A percentile compares a stretch with the other conserved stretches of the same genome.
Conservation (phyloP, 2,113 vertebrate genomes). For the Prunella himalayana region DNA sequence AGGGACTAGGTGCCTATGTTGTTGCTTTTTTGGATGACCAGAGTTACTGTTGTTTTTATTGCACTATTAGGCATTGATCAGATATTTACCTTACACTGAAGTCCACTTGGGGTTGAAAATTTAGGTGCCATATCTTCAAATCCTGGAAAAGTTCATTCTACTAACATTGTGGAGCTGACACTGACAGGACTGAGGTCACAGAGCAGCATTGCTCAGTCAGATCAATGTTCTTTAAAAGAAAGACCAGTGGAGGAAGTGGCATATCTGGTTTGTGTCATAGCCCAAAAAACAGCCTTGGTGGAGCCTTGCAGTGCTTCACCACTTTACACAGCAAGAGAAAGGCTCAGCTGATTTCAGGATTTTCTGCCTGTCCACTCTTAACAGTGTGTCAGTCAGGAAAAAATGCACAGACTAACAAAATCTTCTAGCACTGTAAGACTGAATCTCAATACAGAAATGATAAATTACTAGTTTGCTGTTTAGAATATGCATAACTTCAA, state of each 20-base stretch:
- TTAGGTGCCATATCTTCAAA: background rate
- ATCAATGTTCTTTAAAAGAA: background rate
- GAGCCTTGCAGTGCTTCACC: background rate
- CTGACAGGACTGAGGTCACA: background rate
- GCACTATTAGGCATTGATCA: background rate
- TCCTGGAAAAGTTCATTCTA: background rate
- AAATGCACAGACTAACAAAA: background rate
- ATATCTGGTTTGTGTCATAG: background rate
- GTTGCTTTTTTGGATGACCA: background rate
- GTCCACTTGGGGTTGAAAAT: background rate
- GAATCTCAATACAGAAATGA: background rate
- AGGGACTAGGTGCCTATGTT: background rate
- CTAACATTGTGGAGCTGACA: background rate
- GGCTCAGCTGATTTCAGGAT: background rate
- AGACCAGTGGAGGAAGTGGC: background rate
- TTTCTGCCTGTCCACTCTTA: background rate
- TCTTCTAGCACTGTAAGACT: background rate
- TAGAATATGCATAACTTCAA: background rate
- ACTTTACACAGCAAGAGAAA: background rate
- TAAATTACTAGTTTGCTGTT: background rate
- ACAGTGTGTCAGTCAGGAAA: accelerated
- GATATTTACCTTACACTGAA: background rate
- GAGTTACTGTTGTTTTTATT: background rate
- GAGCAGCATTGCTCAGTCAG: background rate
- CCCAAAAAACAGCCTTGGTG: background rate